Evolutionary conservation across 2,113 vertebrate genomes (phyloP).

Genomic region (Lanius collurio): DNA sequence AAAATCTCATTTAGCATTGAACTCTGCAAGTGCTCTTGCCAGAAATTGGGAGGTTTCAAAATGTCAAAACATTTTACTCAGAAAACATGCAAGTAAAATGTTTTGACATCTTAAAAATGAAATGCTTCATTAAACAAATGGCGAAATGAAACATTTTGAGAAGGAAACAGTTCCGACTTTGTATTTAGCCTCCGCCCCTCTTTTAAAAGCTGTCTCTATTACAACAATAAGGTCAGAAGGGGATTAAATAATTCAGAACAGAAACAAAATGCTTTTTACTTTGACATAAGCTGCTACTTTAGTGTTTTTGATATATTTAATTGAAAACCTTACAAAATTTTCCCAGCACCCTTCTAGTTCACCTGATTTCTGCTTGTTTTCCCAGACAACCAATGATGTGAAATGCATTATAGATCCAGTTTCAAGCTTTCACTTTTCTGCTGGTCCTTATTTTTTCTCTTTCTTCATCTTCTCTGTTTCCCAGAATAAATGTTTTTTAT

Average conservation of each 20-base stretch:
- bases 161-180: neutral
- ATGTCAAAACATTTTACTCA: neutral
- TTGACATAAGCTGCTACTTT: neutral
- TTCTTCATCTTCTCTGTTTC: neutral
- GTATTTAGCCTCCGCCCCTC: neutral
- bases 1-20: neutral
- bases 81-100: neutral
- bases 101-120: conserved; percentile 23
- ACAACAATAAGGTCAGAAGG: neutral
- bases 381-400: neutral
- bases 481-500: neutral
- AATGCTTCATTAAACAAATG: neutral
- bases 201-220: neutral
- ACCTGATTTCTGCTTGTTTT: neutral
- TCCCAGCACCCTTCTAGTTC: neutral
- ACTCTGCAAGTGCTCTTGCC: neutral
- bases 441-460: neutral
- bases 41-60: neutral
- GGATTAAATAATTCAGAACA: neutral
- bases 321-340: neutral
- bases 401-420: neutral
- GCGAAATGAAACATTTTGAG: neutral
- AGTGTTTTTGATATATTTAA: neutral
- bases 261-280: neutral
- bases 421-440: neutral